Conservation (phyloP, 2,888 invertebrate species). For the Drosophila emarginata region DNA sequence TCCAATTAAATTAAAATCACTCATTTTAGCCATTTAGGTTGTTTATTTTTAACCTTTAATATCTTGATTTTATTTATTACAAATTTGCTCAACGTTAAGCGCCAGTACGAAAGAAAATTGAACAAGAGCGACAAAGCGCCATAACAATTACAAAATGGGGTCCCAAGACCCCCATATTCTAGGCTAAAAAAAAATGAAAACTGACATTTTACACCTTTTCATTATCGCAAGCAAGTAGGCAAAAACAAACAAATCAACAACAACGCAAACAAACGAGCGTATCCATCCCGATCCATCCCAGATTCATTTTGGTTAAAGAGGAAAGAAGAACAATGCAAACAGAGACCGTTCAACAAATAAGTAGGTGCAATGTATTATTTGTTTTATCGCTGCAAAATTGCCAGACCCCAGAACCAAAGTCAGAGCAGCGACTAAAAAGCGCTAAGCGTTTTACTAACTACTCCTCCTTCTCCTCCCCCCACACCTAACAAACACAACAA, state of each 20-base stretch:
- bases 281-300: neutral
- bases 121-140: constrained; percentile 19
- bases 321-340: constrained; percentile 39
- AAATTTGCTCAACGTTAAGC: neutral
- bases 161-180: constrained; percentile 22
- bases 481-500: neutral
- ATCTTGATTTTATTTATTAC: constrained; percentile 4
- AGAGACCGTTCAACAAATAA: constrained; percentile 61
- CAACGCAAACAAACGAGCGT: constrained; percentile 45
- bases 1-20: too few species aligned
- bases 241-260: constrained; percentile 64
- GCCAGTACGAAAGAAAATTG: constrained; percentile 24
- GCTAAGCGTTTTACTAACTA: constrained; percentile 60
- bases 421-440: constrained; percentile 74
- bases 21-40: too few species aligned
- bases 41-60: too few species aligned
- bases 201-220: constrained; percentile 77
- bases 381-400: constrained; percentile 75
- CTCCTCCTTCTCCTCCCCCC: neutral
- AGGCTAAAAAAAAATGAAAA: constrained; percentile 63
- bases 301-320: constrained; percentile 29
- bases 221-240: constrained; percentile 61
- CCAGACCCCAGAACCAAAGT: constrained; percentile 35
- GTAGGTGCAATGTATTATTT: constrained; percentile 77
- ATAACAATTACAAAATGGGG: constrained; percentile 63